Evolutionary conservation across 1,140 invertebrate species (phyloP), one percentile per base, ranked within the genome.

Genomic region (Drosophila nigrodunni): DNA sequence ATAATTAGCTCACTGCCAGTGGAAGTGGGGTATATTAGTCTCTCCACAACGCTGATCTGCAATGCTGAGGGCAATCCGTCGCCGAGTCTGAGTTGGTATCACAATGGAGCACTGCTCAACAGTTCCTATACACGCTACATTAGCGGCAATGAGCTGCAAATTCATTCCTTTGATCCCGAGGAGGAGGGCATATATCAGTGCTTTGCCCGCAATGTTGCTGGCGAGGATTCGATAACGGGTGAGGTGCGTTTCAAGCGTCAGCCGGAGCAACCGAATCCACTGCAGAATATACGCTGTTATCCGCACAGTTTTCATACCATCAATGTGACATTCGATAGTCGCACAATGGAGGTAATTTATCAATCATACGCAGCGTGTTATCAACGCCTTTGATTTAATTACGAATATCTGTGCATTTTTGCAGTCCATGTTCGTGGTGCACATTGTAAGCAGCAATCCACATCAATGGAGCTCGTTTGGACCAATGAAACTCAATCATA

Each of bases 141-240:
- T n/a, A 87, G 69, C 59, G 80, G 87, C 43, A 90, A 89, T 10
- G 85, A 87, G 64, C 57, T 92, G 61, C 70, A 77, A 15, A 81
- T 92, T 10, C 83, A 91, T 46, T 92, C 91, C 0, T 91, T 92
- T 18, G 91, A 92, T 59, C 86, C 86, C 10, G 76, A 88, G 59
- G 91, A 92, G 74, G 90, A 79, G 47, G 91, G 92, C 57, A 88
- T 92, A 11, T 92, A 92, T 78, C 92, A 92, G 74, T 92, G 92
- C 59, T 86, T 92, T 69, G 92, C 92, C 1, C 54, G 76, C 0
- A 92, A 92, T 60, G 74, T 89, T 7, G 90, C 91, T 37, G 92
- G 92, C 15, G 92, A 92, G 76, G 85, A 83, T 18, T 85, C 82
- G 43, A 71, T 80, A 11, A 78, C 87, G 1, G 91, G 78, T 2